These are phyloP conservation scores for Nasonia oneida DNA, from an alignment of 2,888 invertebrate genomes.

Conservation along the genomic window DNA sequence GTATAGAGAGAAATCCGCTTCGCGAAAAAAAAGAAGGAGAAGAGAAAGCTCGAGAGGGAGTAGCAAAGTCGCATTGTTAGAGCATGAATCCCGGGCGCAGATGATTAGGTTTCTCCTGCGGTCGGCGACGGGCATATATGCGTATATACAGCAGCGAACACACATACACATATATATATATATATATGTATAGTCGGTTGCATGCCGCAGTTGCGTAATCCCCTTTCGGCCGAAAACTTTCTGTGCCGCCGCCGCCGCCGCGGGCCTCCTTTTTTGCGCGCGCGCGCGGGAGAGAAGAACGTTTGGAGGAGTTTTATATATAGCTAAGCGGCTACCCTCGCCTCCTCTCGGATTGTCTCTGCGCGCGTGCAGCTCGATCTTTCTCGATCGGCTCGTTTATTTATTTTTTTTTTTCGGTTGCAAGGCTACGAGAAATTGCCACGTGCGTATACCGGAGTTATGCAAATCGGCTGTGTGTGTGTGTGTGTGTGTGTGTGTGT, in stretches of 20 bases:
- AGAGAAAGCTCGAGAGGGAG: slow-evolving; percentile 23
- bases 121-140: neutral
- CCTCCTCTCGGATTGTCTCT: slow-evolving; percentile 10
- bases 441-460: neutral
- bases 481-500: too few relatives aligned
- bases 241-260: neutral
- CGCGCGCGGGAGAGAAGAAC: slow-evolving; percentile 28
- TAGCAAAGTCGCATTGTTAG: slow-evolving; percentile 38
- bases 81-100: slow-evolving; percentile 41
- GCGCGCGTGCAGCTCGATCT: neutral
- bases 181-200: neutral
- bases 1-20: neutral
- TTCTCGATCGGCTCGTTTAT: neutral
- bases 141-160: neutral
- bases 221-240: slow-evolving; percentile 35
- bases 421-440: too few relatives aligned
- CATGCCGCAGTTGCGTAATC: slow-evolving; percentile 34
- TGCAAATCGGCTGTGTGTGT: neutral
- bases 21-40: neutral
- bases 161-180: neutral
- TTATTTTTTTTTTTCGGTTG: neutral
- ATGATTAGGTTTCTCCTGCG: slow-evolving; percentile 46
- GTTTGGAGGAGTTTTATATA: slow-evolving; percentile 56
- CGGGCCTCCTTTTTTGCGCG: slow-evolving; percentile 32
- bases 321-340: slow-evolving; percentile 21